These are phyloP conservation scores for Penaeus indicus DNA, from an alignment of 1,140 invertebrate species.

Conservation along the genomic window DNA sequence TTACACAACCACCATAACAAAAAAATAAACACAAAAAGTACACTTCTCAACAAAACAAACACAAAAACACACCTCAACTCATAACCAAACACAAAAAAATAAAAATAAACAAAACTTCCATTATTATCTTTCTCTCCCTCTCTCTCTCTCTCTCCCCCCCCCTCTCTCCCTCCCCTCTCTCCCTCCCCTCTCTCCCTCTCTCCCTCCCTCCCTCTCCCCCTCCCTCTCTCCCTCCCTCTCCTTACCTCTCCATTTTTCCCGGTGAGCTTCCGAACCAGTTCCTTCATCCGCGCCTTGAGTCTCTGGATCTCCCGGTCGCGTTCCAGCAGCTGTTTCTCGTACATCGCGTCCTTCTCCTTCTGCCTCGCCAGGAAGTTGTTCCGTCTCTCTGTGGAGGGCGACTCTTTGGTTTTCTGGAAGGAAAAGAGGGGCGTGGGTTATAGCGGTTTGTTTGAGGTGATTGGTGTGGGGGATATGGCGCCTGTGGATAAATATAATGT, in stretches of 20 bases:
- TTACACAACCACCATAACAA: too few species aligned
- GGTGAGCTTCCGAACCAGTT: constrained; percentile 67
- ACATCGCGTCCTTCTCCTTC: constrained; percentile 69
- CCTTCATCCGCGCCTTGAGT: constrained; percentile 70
- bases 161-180: background rate
- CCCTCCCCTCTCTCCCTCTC: too few species aligned
- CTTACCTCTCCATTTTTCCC: constrained; percentile 64
- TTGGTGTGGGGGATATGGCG: too few species aligned
- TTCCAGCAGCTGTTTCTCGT: constrained; percentile 70
- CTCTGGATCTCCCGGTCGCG: constrained; percentile 72
- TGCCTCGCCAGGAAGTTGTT: constrained; percentile 48
- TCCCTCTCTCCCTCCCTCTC: too few species aligned
- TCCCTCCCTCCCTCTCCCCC: too few species aligned
- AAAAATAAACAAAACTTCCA: too few species aligned
- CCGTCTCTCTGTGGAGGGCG: constrained; percentile 44
- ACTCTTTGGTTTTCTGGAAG: constrained; percentile 59
- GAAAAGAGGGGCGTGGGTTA: background rate
- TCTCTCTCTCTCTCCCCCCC: constrained; percentile 9
- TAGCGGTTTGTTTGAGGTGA: too few species aligned
- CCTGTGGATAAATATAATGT: too few species aligned
- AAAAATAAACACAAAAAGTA: too few species aligned
- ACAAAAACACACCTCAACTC: too few species aligned
- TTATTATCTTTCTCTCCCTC: constrained; percentile 6
- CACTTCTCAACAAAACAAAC: too few species aligned
- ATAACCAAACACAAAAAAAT: too few species aligned